A percentile compares a stretch with the other conserved stretches of the same genome.
Conservation (phyloP, 2,797 vertebrate genomes). For the Notolabrus celidotus region DNA sequence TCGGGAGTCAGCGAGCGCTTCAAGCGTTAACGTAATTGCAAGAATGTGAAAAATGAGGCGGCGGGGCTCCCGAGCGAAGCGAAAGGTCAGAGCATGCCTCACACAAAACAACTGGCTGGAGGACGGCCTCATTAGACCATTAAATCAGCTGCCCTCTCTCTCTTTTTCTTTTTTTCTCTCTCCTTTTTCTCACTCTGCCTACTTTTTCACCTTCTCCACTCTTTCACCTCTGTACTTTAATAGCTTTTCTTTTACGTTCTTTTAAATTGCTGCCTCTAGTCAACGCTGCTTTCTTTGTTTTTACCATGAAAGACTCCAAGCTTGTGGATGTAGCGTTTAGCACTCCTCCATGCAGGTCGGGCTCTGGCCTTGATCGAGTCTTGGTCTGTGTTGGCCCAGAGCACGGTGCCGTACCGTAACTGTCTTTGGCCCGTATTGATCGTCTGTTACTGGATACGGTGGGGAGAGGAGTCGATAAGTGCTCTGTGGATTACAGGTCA, state of each 20-base stretch:
- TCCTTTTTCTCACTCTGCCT: constrained; percentile 43
- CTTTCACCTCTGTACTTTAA: constrained; percentile 67
- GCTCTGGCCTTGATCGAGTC: constrained; percentile 54
- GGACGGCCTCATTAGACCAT: constrained; percentile 97
- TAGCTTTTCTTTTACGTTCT: constrained; percentile 56
- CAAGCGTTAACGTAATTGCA: constrained; percentile 99
- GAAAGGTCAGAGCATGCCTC: constrained; percentile 96
- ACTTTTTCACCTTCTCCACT: constrained; percentile 63
- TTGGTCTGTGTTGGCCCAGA: constrained; percentile 66
- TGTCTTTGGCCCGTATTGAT: constrained; percentile 85
- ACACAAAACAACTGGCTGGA: constrained; percentile 97
- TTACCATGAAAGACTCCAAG: constrained; percentile 43
- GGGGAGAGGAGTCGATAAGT: constrained; percentile 87
- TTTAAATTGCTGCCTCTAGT: constrained; percentile 58
- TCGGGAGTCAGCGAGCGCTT: constrained; percentile 92
- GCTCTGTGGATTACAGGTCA: constrained; percentile 90
- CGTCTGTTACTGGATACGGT: constrained; percentile 87
- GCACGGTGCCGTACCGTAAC: constrained; percentile 74
- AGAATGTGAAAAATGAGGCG: constrained; percentile 99
- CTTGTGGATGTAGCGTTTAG: constrained; percentile 40
- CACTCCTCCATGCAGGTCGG: constrained; percentile 42
- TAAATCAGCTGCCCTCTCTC: constrained; percentile 86
- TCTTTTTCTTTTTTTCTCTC: constrained; percentile 36
- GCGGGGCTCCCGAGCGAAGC: constrained; percentile 93
- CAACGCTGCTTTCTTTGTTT: constrained; percentile 74